Evolutionary conservation across 2,888 invertebrate species (phyloP), one percentile per base, ranked within the genome.

Genomic region (Endotricha flammealis): DNA sequence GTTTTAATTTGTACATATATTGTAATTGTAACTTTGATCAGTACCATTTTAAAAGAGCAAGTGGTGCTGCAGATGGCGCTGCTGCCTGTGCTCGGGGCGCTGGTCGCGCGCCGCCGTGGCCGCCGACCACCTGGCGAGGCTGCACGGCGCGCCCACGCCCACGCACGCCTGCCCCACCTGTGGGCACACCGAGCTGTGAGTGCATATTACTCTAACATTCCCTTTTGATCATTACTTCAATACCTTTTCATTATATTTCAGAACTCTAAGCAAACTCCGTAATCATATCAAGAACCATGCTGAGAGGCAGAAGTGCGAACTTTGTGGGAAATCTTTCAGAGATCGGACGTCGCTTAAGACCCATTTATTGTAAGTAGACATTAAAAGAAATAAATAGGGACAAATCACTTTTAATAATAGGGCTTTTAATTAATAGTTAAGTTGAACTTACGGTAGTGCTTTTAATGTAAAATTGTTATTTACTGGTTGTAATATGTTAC

Each of bases 291-390:
- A 74, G 39, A 63, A 50, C 0, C 85, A 85, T 48, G 53, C 63
- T 1, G 72, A 73, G 38, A 43, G 72, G 0, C 76, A 71, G 39
- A 64, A 68, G 28, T 85, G 85, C 25, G 72, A 76, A 3, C 50
- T 72, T 0, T 85, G 85, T 36, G 76, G 59, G 1, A 82, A 82
- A 40, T 68, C 67, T 0, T 81, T 82, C 44, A 38, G 66, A 0
- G 81, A 83, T 38, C 50, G 64, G 5, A 66, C 69, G 0, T 73
- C 83, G 1, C 46, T 85, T 1, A 39, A 67, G 6, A 77, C 78
- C 0, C 85, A 85, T 22, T 43, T 80, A 0, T 80, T 80, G 85
- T 85, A 16, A 80, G 82, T 66, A n/a, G n/a, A n/a, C n/a, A n/a
- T n/a, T n/a, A n/a, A n/a, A n/a, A n/a, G n/a, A n/a, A n/a, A n/a